Conservation (phyloP, 2,888 invertebrate genomes). For the Iphiclides podalirius region DNA sequence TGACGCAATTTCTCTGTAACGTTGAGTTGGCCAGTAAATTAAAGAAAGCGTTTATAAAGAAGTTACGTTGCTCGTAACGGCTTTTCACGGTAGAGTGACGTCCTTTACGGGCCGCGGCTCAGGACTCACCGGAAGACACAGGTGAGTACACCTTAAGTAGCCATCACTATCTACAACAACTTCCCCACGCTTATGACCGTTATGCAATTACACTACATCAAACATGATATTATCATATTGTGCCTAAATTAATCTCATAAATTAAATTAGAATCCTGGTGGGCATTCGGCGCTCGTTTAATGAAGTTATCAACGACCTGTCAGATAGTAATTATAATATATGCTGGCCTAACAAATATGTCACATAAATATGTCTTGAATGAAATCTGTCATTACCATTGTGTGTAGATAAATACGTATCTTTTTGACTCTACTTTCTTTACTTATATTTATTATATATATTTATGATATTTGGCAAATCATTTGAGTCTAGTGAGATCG, state of each 20-base stretch:
- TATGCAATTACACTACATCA: constrained; percentile 7
- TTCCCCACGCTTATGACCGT: constrained; percentile 7
- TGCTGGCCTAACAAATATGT: constrained; percentile 25
- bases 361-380: neutral
- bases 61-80: constrained; percentile 52
- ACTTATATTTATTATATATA: no score
- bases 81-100: constrained; percentile 62
- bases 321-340: constrained; percentile 36
- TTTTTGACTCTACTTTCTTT: no score
- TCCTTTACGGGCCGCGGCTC: constrained; percentile 55
- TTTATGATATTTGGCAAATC: no score
- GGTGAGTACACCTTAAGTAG: constrained; percentile 38
- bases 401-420: no score
- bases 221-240: constrained; percentile 23
- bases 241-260: constrained; percentile 37
- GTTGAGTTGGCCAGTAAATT: neutral
- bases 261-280: constrained; percentile 47
- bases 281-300: constrained; percentile 43
- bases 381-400: constrained; percentile 2
- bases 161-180: neutral
- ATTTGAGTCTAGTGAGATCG: no score
- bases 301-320: constrained; percentile 42
- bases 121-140: constrained; percentile 50
- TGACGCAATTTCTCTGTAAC: neutral
- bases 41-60: constrained; percentile 37